These are phyloP conservation scores for Trissolcus japonicus DNA, from an alignment of 2,888 invertebrate genomes.

Conservation along the genomic window DNA sequence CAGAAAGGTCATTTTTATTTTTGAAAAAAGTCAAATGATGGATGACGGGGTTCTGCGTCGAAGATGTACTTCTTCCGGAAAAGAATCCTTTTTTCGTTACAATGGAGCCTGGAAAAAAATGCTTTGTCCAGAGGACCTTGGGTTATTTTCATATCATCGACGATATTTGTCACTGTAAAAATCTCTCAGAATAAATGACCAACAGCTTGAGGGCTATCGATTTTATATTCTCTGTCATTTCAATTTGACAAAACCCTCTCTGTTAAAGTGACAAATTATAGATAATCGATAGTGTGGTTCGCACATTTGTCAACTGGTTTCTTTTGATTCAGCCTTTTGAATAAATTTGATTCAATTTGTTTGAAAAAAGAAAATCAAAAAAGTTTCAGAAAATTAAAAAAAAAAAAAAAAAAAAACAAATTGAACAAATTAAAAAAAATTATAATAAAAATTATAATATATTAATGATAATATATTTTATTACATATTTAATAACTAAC, in stretches of 20 bases:
- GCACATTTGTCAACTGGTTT: too few relatives aligned
- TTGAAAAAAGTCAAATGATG: slow-evolving; percentile 34
- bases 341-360: too few relatives aligned
- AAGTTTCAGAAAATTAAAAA: too few relatives aligned
- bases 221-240: neutral
- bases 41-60: slow-evolving; percentile 17
- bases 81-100: slow-evolving; percentile 26
- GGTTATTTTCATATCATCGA: slow-evolving; percentile 23
- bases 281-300: too few relatives aligned
- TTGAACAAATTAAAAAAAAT: too few relatives aligned
- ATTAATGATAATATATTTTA: too few relatives aligned
- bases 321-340: too few relatives aligned
- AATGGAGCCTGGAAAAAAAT: slow-evolving; percentile 12
- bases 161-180: slow-evolving; percentile 5
- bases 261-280: too few relatives aligned
- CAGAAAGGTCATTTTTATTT: neutral
- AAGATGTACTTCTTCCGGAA: slow-evolving; percentile 42
- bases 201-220: slow-evolving; percentile 1
- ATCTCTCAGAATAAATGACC: neutral
- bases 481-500: too few relatives aligned
- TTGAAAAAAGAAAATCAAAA: too few relatives aligned
- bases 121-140: slow-evolving; percentile 13
- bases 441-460: too few relatives aligned
- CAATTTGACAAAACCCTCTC: neutral
- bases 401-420: too few relatives aligned